Base-by-base conservation (phyloP, 2,797 vertebrate genomes). In the Todus mexicanus region DNA sequence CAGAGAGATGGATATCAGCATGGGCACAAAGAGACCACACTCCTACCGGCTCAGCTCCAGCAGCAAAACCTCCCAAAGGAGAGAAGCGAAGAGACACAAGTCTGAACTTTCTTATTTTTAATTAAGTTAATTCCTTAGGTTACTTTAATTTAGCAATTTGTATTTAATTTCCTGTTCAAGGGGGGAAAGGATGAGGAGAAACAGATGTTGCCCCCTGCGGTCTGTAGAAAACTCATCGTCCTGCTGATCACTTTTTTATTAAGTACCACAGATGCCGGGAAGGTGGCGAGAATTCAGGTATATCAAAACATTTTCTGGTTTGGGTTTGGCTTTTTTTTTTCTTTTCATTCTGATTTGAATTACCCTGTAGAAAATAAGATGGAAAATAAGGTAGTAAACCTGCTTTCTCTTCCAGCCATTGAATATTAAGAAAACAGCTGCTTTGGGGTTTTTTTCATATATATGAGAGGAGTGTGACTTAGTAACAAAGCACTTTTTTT, bases 1-100 rank as follows among this genome's bases (percentile, higher is more conserved):
- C 54, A 14, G 26, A 26, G 31, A 4, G 7, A 4, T 0, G 0
- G 51, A 1, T 14, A 6, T 8, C 7, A 2, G 20, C 33, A 5
- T 0, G 2, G 51, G 18, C 10, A 3, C 29, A 1, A 5, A 26
- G 9, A 48, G 31, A 47, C 57, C 6, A 0, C 2, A 1, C 18
- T 78, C 31, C 22, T 42, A 12, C 22, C 1, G 0, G 29, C 54
- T 59, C 84, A 12, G 70, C 89, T 57, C 75, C 51, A 7, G 31
- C 38, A 5, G 17, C 6, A 3, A 1, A 43, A 66, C 56, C 69
- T 70, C 25, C 5, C 1, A 6, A 23, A 87, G 61, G 64, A 56
- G 38, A 53, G 29, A 42, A 59, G 16, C 4, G 2, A 75, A 48
- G 45, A 66, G 10, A 7, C 10, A 61, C 15, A 4, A 83, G 42